phyloP scores from a whole-genome alignment of 35 echinoderm and acorn worm genomes.

The Hemicentrotus pulcherrimus region DNA sequence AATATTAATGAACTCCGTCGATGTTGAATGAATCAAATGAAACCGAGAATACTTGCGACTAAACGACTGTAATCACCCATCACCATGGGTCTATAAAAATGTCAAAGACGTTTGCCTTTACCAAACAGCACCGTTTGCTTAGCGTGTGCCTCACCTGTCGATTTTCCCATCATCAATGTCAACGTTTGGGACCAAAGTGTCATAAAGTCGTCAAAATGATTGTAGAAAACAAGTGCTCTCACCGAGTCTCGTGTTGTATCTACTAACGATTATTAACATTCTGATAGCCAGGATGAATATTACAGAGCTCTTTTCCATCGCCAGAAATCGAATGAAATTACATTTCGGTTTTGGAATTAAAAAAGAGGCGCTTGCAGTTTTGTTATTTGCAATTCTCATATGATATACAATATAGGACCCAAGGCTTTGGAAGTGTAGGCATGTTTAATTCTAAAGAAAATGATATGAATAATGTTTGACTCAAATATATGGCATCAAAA shows the following conservation, averaged over 20 bases:
- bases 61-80: constrained; percentile 33
- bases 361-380: not conserved
- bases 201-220: not conserved
- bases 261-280: not conserved
- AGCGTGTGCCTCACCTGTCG: constrained; percentile 8
- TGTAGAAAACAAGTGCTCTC: not conserved
- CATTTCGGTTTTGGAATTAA: not conserved
- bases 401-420: too few relatives aligned
- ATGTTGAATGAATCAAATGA: not conserved
- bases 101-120: constrained; percentile 2
- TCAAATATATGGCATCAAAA: too few relatives aligned
- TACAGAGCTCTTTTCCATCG: not conserved
- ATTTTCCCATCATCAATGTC: constrained; percentile 36
- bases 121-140: constrained; percentile 32
- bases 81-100: constrained; percentile 37
- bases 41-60: not conserved
- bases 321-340: not conserved
- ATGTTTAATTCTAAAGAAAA: too few relatives aligned
- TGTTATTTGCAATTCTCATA: not conserved
- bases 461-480: too few relatives aligned
- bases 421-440: too few relatives aligned
- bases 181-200: constrained; percentile 31
- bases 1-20: not conserved
- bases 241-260: not conserved
- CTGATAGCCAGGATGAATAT: not conserved